phyloP scores from a whole-genome alignment of 2,797 vertebrate species.

The Ambastaia sidthimunki region DNA sequence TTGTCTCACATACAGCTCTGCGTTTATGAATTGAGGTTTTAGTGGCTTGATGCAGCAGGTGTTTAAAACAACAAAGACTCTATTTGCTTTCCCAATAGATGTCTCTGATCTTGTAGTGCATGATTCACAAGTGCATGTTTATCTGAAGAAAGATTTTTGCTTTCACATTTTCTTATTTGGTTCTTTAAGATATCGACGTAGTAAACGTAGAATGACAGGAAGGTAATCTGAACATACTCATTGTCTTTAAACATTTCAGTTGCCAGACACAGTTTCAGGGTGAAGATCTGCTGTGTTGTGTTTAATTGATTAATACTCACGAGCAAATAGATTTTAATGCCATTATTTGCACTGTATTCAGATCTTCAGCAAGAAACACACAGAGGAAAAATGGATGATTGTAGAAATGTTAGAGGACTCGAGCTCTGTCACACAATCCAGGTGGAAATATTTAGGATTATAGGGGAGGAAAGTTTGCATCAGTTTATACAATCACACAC shows the following conservation, averaged over 20 bases:
- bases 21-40: background rate
- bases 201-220: background rate
- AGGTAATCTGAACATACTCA: background rate
- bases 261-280: background rate
- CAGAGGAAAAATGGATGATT: background rate
- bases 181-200: background rate
- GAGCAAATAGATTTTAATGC: background rate
- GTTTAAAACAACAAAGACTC: background rate
- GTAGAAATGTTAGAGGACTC: background rate
- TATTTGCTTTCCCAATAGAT: no score
- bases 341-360: slow-evolving; percentile 5
- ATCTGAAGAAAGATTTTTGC: background rate
- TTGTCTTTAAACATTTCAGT: background rate
- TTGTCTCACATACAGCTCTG: background rate
- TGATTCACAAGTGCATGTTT: background rate
- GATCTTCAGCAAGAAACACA: slow-evolving; percentile 7
- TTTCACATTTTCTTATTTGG: no score
- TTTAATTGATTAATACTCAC: slow-evolving; percentile 23
- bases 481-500: slow-evolving; percentile 6
- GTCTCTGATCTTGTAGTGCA: background rate
- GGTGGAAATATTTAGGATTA: slow-evolving; percentile 3
- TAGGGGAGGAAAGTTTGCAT: slow-evolving; percentile 8
- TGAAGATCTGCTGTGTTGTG: background rate
- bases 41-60: background rate
- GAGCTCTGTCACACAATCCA: slow-evolving; percentile 2